A percentile compares a stretch with the other conserved stretches of the same genome.
These are phyloP conservation scores for Tinamus guttatus DNA, from an alignment of 2,113 vertebrate species.

Conservation along the genomic window DNA sequence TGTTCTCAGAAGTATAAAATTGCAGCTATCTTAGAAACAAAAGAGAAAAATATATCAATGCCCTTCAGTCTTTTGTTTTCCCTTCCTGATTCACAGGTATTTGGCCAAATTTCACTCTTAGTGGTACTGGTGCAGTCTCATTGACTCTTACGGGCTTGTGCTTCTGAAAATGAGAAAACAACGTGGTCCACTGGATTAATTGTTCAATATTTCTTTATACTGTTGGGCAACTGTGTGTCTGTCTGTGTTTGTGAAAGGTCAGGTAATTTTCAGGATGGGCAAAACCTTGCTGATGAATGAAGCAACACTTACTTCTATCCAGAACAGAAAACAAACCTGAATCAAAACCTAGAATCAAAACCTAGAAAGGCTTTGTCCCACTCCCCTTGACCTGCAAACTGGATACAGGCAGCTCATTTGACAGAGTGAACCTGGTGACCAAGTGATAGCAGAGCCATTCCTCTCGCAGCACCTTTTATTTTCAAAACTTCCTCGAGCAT, in stretches of 20 bases:
- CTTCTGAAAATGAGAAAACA: neutral
- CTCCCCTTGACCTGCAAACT: neutral
- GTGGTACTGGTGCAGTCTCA: neutral
- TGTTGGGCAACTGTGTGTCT: neutral
- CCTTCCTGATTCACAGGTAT: neutral
- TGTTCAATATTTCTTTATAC: neutral
- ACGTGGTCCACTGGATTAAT: fast-evolving
- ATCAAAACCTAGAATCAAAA: constrained; percentile 5
- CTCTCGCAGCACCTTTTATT: neutral
- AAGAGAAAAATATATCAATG: neutral
- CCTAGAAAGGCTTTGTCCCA: neutral
- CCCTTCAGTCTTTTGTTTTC: neutral
- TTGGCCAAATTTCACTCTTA: neutral
- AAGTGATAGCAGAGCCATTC: neutral
- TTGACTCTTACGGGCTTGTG: neutral
- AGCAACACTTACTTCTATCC: neutral
- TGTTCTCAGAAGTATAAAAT: neutral
- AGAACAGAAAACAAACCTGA: neutral
- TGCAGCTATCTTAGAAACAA: neutral
- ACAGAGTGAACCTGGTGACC: constrained; percentile 39
- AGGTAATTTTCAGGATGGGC: neutral
- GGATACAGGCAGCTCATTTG: constrained; percentile 8
- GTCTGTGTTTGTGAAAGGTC: neutral
- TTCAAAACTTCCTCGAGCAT: neutral
- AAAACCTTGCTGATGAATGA: neutral